Evolutionary conservation across 64 coral and sea anemone genomes (phyloP).

Genomic region (Montipora capricornis): DNA sequence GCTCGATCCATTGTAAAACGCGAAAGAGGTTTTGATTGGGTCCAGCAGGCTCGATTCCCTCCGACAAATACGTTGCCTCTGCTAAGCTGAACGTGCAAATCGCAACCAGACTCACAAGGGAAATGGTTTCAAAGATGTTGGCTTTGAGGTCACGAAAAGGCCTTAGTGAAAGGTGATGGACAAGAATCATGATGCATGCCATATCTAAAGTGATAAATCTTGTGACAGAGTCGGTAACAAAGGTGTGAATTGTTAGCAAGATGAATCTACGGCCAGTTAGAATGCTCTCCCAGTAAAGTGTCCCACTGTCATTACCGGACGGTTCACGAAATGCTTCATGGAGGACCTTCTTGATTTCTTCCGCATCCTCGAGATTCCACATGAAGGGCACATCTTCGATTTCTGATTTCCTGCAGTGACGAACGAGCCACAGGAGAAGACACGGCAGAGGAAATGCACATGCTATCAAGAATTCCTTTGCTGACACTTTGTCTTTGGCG

Average conservation of each 20-base stretch:
- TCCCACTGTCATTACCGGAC: neutral
- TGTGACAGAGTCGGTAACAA: conserved; percentile 58
- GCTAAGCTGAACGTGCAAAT: conserved; percentile 64
- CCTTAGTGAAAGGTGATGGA: conserved; percentile 65
- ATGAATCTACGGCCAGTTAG: conserved; percentile 78
- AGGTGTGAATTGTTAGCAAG: conserved; percentile 60
- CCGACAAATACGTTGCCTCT: conserved; percentile 27
- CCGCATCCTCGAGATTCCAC: neutral
- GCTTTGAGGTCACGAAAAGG: conserved; percentile 71
- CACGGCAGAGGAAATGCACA: conserved; percentile 73
- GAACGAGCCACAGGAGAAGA: conserved; percentile 38
- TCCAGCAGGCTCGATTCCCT: conserved; percentile 62
- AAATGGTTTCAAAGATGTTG: conserved; percentile 65
- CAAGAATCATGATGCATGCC: conserved; percentile 60
- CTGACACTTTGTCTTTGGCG: conserved; percentile 62
- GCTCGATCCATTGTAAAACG: conserved; percentile 55
- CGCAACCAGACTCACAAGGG: conserved; percentile 59
- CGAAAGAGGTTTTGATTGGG: neutral
- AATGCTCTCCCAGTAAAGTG: conserved; percentile 95
- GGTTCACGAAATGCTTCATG: conserved; percentile 73
- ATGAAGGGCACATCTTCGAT: neutral
- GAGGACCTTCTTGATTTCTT: conserved; percentile 60
- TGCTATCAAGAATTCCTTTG: conserved; percentile 63
- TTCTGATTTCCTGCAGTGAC: neutral
- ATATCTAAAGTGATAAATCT: conserved; percentile 40